Base-by-base conservation (phyloP, 2,797 vertebrate species). In the Danio kyathit region DNA sequence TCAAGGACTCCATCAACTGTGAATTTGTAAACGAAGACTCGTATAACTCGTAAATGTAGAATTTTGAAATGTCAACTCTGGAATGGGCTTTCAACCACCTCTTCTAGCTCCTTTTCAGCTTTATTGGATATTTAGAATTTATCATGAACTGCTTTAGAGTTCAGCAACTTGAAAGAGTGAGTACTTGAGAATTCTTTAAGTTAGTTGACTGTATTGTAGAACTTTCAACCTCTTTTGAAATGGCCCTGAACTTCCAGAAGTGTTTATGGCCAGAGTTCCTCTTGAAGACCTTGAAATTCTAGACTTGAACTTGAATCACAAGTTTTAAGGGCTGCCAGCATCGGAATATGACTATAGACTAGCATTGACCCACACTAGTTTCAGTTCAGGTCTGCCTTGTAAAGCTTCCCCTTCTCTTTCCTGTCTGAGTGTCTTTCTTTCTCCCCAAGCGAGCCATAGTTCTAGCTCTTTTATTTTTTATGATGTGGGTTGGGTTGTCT, bases 321-420 rank as follows among this genome's bases (percentile, higher is more conserved):
- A 19, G 51, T 59, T 69, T 66, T 21, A n/a, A 69, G 6, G 16
- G 70, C 40, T 13, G 29, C 11, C 16, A 12, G n/a, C 46, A 41
- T 65, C 49, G 16, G 40, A 76, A 65, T 59, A 19, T 49, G 21
- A 69, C 64, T 40, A 49, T 43, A 64, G 69, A 52, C 57, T 38
- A 44, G 17, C 59, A 72, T 49, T 46, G 49, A 73, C 70, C 60
- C 16, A 66, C 51, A 65, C 60, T 80, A 70, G 78, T 80, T 80
- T 73, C 78, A 65, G 59, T 73, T 74, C 49, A 57, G 51, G 69
- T 74, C 49, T 74, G 52, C 11, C 19, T 73, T 19, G 16, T n/a
- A 64, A 73, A 73, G 51, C 78, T 80, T 84, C 69, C 65, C 43
- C 40, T 69, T 73, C 12, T 67, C 12, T 56, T 67, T 77, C 21